phyloP scores from a whole-genome alignment of 2,888 invertebrate species.

The Seira musarum region DNA sequence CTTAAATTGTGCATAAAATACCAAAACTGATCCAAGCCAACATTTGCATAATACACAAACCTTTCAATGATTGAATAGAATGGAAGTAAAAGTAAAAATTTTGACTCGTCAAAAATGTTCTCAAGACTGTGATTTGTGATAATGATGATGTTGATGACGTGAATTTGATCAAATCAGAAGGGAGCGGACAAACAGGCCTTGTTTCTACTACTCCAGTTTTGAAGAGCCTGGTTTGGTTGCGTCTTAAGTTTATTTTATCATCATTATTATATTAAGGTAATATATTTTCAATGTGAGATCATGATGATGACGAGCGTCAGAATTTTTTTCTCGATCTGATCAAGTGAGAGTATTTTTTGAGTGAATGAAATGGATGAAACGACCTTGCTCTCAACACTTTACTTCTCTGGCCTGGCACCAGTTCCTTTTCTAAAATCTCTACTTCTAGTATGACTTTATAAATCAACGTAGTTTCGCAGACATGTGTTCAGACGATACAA shows the following conservation, averaged over 20 bases:
- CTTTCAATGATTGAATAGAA: too few relatives aligned
- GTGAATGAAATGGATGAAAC: conserved; percentile 48
- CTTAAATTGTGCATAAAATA: neutral
- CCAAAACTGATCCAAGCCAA: neutral
- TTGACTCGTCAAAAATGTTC: neutral
- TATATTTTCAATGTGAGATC: conserved; percentile 1
- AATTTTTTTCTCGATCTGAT: neutral
- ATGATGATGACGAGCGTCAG: neutral
- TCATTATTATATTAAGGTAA: neutral
- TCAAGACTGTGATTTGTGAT: neutral
- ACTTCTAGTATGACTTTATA: neutral
- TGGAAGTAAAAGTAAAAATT: neutral
- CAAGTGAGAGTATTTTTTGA: conserved; percentile 8
- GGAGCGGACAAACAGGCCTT: neutral
- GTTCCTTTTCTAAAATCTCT: conserved; percentile 15
- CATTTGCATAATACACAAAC: conserved; percentile 2
- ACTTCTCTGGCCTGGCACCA: conserved; percentile 37
- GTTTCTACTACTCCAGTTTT: neutral
- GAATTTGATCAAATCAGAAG: neutral
- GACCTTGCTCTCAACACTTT: conserved; percentile 45
- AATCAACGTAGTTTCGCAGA: neutral
- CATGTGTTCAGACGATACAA: conserved; percentile 7
- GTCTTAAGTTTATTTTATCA: too few relatives aligned
- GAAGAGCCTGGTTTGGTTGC: too few relatives aligned
- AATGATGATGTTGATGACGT: neutral